Percentiles rank a stretch among this genome's conserved stretches.
These are phyloP conservation scores for Euphonia xanthogaster DNA, from an alignment of 2,797 vertebrate genomes.

Conservation along the genomic window DNA sequence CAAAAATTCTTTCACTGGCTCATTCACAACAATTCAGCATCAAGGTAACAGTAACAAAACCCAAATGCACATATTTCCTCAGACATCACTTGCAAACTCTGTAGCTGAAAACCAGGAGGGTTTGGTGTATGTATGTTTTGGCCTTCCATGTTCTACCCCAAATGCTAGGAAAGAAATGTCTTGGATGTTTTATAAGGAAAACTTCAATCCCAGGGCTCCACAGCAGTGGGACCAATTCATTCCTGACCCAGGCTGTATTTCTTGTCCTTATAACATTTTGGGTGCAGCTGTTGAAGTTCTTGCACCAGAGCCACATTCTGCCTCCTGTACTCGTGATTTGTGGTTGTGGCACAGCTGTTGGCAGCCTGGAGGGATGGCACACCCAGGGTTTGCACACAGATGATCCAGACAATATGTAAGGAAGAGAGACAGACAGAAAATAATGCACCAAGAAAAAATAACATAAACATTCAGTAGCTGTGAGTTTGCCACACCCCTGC, in stretches of 20 bases:
- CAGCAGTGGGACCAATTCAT: fast-evolving
- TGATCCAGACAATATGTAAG: background rate
- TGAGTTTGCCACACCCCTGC: background rate
- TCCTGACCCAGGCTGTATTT: background rate
- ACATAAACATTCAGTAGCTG: background rate
- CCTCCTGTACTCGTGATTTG: background rate
- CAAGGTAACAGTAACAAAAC: background rate
- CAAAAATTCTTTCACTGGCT: background rate
- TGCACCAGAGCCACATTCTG: background rate
- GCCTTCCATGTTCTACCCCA: background rate
- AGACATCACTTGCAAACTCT: background rate
- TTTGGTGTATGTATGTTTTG: background rate
- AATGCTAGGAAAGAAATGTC: background rate
- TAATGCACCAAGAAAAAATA: background rate
- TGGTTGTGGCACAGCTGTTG: background rate
- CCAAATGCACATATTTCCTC: background rate
- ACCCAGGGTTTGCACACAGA: background rate
- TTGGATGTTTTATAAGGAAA: background rate
- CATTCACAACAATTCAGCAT: background rate
- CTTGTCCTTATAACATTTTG: background rate
- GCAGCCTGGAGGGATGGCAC: background rate
- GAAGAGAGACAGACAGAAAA: background rate
- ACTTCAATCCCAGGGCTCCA: background rate
- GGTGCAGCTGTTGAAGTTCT: background rate
- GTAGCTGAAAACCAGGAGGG: background rate